Evolutionary conservation across 1,140 invertebrate species (phyloP), one percentile per base, ranked within the genome.

Genomic region (Drosophila orosa): DNA sequence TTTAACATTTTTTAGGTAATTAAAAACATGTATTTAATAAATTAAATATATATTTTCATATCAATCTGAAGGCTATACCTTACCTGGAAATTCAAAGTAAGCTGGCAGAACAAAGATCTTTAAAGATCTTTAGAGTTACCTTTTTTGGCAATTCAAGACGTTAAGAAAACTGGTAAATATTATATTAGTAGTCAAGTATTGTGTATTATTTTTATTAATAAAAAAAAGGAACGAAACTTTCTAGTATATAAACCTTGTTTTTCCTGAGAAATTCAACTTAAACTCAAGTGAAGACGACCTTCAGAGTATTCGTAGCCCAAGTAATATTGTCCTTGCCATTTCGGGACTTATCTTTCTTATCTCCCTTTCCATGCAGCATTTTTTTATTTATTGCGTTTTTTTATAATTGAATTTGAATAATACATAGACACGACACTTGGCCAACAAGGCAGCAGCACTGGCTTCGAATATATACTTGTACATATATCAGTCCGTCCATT

Each of bases 341-440:
- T n/a, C 17, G 19, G 35, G 19, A 22, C 10, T 27, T 59, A 60
- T 42, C 50, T 48, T 45, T 57, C 37, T 27, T 79, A 67, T 67
- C 59, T 59, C 39, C 61, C 75, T 56, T 74, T 58, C 67, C 67
- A 71, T 74, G 44, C 57, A 86, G 56, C 66, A 77, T 72, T 65
- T 60, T 58, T 48, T 48, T 81, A 86, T 86, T 86, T 86, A 86
- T 86, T 81, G 71, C 66, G 22, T 68, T 81, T 78, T 72, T 76
- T 87, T 65, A 73, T 86, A 86, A 87, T 87, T 87, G 83, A 83
- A 87, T 87, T 87, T 87, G 79, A 83, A 87, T 87, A 82, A 79
- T 77, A 79, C 77, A 87, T 79, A 86, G 75, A 87, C 72, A 79
- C 37, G 79, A 68, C 78, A 73, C 66, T 76, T 62, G 73, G 75